Evolutionary conservation across 2,113 vertebrate genomes (phyloP).

Genomic region (Labrus mixtus): DNA sequence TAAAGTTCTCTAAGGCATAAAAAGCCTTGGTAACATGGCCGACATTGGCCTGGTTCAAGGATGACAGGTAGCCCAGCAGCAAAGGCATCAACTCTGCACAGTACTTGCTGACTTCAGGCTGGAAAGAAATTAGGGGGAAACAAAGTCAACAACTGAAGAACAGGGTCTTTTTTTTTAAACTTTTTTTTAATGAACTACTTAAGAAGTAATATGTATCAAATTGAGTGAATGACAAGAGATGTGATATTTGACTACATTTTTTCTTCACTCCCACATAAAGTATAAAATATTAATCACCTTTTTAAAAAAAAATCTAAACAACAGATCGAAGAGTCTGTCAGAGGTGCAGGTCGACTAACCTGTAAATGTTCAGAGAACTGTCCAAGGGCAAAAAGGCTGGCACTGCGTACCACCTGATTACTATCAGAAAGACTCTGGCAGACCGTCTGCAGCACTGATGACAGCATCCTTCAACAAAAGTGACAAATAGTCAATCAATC

Average conservation of each 20-base stretch:
- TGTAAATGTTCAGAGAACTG: constrained; percentile 93
- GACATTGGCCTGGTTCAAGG: constrained; percentile 82
- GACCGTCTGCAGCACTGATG: constrained; percentile 86
- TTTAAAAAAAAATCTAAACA: no score
- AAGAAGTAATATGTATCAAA: no score
- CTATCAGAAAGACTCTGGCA: constrained; percentile 87
- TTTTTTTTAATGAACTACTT: no score
- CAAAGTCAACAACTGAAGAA: background rate
- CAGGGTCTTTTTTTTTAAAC: no score
- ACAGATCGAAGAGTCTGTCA: no score
- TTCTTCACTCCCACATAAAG: no score
- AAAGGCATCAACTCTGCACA: constrained; percentile 89
- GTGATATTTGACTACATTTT: no score
- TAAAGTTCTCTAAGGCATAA: constrained; percentile 93
- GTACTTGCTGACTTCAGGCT: constrained; percentile 90
- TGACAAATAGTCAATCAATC: no score
- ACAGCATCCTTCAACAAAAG: constrained; percentile 81
- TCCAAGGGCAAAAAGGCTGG: constrained; percentile 89
- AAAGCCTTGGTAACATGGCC: constrained; percentile 90
- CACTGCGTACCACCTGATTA: constrained; percentile 88
- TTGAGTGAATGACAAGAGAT: no score
- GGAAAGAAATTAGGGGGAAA: background rate
- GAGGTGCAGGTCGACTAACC: constrained; percentile 70
- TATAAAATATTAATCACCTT: no score
- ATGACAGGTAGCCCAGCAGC: constrained; percentile 87